Percentiles rank a stretch among this genome's conserved stretches.
Evolutionary conservation across 2,888 invertebrate species (phyloP).

Genomic region (Synanthedon vespiformis): DNA sequence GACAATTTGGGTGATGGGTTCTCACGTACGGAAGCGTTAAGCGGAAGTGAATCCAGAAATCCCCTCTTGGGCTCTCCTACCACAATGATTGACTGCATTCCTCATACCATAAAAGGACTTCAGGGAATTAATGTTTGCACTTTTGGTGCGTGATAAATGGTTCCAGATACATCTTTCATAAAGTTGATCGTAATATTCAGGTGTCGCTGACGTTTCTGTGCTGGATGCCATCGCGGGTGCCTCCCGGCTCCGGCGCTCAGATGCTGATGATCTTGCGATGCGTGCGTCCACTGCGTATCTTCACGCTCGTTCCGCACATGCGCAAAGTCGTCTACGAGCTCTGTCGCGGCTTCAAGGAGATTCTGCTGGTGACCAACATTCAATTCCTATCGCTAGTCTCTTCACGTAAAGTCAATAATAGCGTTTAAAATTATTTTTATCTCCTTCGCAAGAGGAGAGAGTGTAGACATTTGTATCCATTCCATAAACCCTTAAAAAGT

Average conservation of each 20-base stretch:
- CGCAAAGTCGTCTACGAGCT: slow-evolving; percentile 98
- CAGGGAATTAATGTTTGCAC: too few species aligned
- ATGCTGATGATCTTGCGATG: slow-evolving; percentile 96
- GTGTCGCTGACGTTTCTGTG: slow-evolving; percentile 94
- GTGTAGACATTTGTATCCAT: too few species aligned
- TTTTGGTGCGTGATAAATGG: too few species aligned
- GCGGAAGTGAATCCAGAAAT: too few species aligned
- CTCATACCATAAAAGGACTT: too few species aligned
- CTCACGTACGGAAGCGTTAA: too few species aligned
- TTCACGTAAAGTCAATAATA: not conserved
- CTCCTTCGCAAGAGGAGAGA: not conserved
- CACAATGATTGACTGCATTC: too few species aligned
- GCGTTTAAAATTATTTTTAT: not conserved
- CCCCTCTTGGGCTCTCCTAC: too few species aligned
- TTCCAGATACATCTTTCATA: not conserved
- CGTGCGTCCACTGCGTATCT: slow-evolving; percentile 94
- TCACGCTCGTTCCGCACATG: slow-evolving; percentile 99
- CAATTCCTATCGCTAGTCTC: slow-evolving; percentile 11
- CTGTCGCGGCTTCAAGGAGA: slow-evolving; percentile 98
- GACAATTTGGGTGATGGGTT: too few species aligned
- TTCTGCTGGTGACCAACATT: slow-evolving; percentile 78
- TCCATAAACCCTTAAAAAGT: too few species aligned
- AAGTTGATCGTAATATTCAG: slow-evolving; percentile 49
- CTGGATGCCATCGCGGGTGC: slow-evolving; percentile 95
- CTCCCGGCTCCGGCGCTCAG: slow-evolving; percentile 94